These are phyloP conservation scores for Ceratosolen fusciceps DNA, from an alignment of 1,140 invertebrate species.

Conservation along the genomic window DNA sequence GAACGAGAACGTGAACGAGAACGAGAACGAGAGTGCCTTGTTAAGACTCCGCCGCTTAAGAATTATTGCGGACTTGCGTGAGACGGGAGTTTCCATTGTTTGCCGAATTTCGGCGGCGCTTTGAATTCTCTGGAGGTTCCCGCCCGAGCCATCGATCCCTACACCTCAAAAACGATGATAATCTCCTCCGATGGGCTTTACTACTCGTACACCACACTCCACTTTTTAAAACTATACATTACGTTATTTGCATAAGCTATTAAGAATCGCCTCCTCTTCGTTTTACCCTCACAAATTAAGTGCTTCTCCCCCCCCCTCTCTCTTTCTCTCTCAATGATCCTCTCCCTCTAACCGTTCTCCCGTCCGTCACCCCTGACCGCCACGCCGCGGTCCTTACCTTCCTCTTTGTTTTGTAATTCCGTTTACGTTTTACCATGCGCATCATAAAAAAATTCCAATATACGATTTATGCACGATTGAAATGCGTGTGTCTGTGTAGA, in stretches of 20 bases:
- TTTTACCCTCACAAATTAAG: neutral
- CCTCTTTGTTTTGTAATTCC: neutral
- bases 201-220: neutral
- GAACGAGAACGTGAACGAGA: neutral
- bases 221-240: neutral
- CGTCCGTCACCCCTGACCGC: too few relatives aligned
- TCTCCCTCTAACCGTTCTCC: too few relatives aligned
- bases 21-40: neutral
- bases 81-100: slow-evolving; percentile 19
- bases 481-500: neutral
- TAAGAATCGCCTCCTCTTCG: neutral
- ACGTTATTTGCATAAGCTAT: slow-evolving; percentile 14
- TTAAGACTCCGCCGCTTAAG: neutral
- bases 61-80: slow-evolving; percentile 8
- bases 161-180: neutral
- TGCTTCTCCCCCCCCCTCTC: neutral
- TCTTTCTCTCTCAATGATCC: too few relatives aligned
- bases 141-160: neutral
- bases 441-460: neutral
- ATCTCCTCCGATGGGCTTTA: neutral
- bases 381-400: too few relatives aligned
- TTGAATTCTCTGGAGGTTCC: neutral
- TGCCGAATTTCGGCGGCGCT: slow-evolving; percentile 1
- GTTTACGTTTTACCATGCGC: neutral
- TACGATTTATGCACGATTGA: neutral